Evolutionary conservation across 2,113 vertebrate species (phyloP).

Genomic region (Coturnix japonica): DNA sequence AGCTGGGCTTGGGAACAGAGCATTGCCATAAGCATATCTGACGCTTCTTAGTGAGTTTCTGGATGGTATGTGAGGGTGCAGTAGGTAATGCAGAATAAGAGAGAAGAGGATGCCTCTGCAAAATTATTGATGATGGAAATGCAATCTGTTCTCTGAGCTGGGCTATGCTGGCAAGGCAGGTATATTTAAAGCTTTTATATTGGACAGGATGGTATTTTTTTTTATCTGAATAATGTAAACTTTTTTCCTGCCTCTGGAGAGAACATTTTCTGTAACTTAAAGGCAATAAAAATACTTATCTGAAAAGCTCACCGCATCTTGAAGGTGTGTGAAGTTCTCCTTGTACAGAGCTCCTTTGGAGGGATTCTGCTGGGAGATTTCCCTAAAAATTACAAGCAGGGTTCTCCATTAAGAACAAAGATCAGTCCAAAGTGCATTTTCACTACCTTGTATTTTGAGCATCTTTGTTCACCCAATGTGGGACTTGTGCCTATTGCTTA

Average conservation of each 20-base stretch:
- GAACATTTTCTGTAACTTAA: conserved; percentile 17
- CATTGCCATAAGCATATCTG: neutral
- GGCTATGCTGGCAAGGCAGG: neutral
- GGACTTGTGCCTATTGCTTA: neutral
- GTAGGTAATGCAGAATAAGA: neutral
- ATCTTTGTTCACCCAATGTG: neutral
- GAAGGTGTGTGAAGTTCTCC: neutral
- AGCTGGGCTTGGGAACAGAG: neutral
- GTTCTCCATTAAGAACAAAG: neutral
- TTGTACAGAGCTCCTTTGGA: neutral
- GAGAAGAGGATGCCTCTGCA: neutral
- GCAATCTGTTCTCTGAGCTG: neutral
- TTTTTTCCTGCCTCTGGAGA: neutral
- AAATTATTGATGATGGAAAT: conserved; percentile 3
- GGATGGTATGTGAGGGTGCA: neutral
- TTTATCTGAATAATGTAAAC: conserved; percentile 28
- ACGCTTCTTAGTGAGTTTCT: neutral
- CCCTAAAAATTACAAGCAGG: neutral
- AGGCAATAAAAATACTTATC: conserved; percentile 5
- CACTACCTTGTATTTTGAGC: neutral
- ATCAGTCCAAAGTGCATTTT: neutral
- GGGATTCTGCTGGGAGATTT: neutral
- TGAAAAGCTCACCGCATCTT: neutral
- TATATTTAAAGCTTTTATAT: neutral
- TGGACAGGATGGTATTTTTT: neutral